Conservation (phyloP, 2,888 invertebrate species). For the Steinernema hermaphroditum region DNA sequence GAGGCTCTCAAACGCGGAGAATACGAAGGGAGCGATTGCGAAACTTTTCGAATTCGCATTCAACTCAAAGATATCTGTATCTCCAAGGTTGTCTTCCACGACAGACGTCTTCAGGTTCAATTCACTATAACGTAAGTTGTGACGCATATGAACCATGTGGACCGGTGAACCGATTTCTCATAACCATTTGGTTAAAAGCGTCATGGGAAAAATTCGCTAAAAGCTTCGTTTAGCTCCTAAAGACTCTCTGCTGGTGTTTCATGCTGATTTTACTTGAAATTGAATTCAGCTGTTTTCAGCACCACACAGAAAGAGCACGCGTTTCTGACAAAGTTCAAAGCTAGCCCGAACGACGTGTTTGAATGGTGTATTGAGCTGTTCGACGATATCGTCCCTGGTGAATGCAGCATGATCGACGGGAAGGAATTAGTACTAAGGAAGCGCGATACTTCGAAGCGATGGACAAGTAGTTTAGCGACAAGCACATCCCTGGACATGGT, state of each 20-base stretch:
- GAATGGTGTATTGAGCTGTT: constrained; percentile 24
- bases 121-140: constrained; percentile 1
- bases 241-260: no score
- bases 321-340: constrained; percentile 7
- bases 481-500: not conserved
- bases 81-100: not conserved
- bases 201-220: no score
- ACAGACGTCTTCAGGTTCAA: not conserved
- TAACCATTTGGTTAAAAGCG: no score
- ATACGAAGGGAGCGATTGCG: constrained; percentile 17
- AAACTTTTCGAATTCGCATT: constrained; percentile 4
- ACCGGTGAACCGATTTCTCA: not conserved
- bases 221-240: no score
- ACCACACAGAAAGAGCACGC: not conserved
- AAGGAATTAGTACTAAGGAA: constrained; percentile 23
- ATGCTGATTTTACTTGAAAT: no score
- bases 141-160: not conserved
- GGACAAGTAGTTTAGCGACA: constrained; percentile 1
- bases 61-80: not conserved
- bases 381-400: constrained; percentile 5
- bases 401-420: constrained; percentile 15
- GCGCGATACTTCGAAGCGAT: constrained; percentile 12
- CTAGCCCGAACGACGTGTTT: not conserved
- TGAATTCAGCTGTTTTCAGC: no score
- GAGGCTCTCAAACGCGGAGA: constrained; percentile 14